Evolutionary conservation across 2,113 vertebrate species (phyloP).

Genomic region (Phylloscopus trochiloides): DNA sequence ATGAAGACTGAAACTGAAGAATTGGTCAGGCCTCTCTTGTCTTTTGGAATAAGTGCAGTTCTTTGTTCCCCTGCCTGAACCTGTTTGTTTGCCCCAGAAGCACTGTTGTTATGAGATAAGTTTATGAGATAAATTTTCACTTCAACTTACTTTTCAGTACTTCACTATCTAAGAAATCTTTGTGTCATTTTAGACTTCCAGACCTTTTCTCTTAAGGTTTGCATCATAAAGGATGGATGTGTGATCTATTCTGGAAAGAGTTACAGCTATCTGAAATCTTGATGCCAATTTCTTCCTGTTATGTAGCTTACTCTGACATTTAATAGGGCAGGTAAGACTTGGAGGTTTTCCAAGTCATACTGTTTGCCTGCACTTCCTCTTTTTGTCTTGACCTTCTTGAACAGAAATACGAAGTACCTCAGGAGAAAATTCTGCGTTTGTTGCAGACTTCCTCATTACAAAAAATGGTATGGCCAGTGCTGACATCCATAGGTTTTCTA

Average conservation of each 20-base stretch:
- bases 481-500: neutral
- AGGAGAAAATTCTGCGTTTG: neutral
- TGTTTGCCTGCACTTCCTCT: neutral
- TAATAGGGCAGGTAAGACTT: neutral
- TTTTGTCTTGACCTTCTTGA: neutral
- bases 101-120: neutral
- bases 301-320: neutral
- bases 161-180: neutral
- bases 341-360: neutral
- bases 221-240: neutral
- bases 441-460: neutral
- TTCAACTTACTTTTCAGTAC: neutral
- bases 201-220: neutral
- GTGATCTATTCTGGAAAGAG: neutral
- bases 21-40: neutral
- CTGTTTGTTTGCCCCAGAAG: neutral
- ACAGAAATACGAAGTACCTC: neutral
- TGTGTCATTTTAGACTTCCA: neutral
- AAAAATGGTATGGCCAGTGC: neutral
- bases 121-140: neutral
- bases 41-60: neutral
- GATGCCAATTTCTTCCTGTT: neutral
- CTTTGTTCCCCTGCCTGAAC: neutral
- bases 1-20: neutral
- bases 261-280: neutral